These are phyloP conservation scores for Coptodon bakossiorum DNA, from an alignment of 2,113 vertebrate species.

Conservation along the genomic window DNA sequence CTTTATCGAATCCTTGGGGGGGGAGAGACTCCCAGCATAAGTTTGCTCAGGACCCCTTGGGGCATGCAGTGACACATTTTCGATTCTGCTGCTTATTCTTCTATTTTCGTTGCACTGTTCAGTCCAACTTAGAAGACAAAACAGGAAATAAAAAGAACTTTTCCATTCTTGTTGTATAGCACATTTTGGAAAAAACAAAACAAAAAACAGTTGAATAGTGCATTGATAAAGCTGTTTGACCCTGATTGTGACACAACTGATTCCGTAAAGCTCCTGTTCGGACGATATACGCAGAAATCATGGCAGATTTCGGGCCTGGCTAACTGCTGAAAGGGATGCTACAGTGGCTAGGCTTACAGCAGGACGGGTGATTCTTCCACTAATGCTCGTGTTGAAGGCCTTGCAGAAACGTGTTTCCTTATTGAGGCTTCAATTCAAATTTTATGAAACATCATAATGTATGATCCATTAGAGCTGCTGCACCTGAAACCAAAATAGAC, in stretches of 20 bases:
- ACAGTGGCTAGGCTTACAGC: background rate
- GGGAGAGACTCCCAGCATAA: slow-evolving; percentile 13
- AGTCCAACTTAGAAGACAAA: slow-evolving; percentile 19
- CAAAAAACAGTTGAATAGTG: background rate
- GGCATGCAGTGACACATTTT: slow-evolving; percentile 20
- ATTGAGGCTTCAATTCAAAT: background rate
- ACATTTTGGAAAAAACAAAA: background rate
- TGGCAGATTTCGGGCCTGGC: background rate
- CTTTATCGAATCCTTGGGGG: background rate
- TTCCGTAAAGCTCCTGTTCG: background rate
- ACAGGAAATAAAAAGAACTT: background rate
- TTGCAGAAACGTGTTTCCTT: background rate
- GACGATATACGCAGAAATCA: background rate
- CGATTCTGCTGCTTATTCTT: slow-evolving; percentile 3
- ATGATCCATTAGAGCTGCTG: background rate
- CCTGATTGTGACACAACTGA: background rate
- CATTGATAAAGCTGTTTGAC: background rate
- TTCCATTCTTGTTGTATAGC: background rate
- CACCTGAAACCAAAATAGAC: background rate
- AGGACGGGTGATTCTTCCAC: background rate
- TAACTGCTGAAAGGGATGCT: background rate
- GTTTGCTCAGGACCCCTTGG: slow-evolving; percentile 20
- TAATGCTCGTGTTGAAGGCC: background rate
- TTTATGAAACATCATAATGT: background rate
- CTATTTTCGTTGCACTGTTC: slow-evolving; percentile 9